Evolutionary conservation across 1,140 invertebrate species (phyloP).

Genomic region (Trichonephila inaurata): DNA sequence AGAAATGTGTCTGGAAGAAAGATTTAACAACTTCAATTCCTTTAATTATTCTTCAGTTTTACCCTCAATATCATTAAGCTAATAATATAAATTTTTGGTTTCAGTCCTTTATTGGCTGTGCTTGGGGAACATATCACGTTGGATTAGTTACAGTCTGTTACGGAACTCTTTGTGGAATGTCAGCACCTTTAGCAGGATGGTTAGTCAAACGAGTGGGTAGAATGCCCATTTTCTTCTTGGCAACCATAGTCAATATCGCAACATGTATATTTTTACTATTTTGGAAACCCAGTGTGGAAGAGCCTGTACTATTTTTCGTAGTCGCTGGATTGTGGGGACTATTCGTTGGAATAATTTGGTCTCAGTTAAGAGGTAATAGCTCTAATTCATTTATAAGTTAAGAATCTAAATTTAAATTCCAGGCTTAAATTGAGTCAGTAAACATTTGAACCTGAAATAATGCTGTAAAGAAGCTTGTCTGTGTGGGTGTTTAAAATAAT

Average conservation of each 20-base stretch:
- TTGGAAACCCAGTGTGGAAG: slow-evolving; percentile 92
- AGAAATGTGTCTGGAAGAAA: too few relatives aligned
- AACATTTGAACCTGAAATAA: too few relatives aligned
- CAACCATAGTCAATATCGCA: slow-evolving; percentile 88
- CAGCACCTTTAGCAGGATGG: slow-evolving; percentile 93
- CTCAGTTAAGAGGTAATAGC: slow-evolving; percentile 93
- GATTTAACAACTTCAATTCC: too few relatives aligned
- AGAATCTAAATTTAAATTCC: too few relatives aligned
- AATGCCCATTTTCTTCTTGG: slow-evolving; percentile 90
- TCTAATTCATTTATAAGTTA: neutral
- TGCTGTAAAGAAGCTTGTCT: too few relatives aligned
- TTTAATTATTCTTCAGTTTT: too few relatives aligned
- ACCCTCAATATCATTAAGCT: too few relatives aligned
- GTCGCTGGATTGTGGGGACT: slow-evolving; percentile 96
- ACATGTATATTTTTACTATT: slow-evolving; percentile 89
- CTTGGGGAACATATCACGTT: slow-evolving; percentile 92
- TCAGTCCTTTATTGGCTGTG: slow-evolving; percentile 95
- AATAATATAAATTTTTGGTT: slow-evolving; percentile 79
- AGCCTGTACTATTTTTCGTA: slow-evolving; percentile 92
- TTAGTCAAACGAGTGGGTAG: slow-evolving; percentile 95
- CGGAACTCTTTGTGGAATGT: slow-evolving; percentile 93
- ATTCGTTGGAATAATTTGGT: slow-evolving; percentile 98
- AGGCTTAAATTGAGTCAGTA: too few relatives aligned
- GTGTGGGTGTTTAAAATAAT: too few relatives aligned
- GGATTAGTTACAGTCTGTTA: slow-evolving; percentile 98